These are phyloP conservation scores for Phodopus roborovskii DNA, from an alignment of 2,113 vertebrate species.

Conservation along the genomic window DNA sequence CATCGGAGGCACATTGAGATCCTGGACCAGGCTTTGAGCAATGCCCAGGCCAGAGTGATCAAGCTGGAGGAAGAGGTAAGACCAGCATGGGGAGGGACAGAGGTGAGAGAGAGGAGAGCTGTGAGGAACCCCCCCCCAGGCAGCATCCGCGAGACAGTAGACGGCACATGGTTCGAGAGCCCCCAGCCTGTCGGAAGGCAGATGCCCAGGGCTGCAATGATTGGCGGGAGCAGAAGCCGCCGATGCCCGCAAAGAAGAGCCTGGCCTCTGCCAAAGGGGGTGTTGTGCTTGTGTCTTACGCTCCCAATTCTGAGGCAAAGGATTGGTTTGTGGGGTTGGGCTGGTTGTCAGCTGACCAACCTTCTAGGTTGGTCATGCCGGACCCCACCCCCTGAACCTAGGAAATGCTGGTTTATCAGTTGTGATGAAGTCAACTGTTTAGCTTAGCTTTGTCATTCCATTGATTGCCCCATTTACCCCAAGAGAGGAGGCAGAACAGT, in stretches of 20 bases:
- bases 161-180: neutral
- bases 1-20: conserved; percentile 91
- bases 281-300: neutral
- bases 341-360: neutral
- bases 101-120: neutral
- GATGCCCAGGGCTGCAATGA: conserved; percentile 3
- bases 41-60: conserved; percentile 90
- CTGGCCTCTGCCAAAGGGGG: neutral
- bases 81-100: neutral
- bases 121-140: neutral
- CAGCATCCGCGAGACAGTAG: neutral
- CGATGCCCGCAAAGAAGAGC: neutral
- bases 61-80: conserved; percentile 93
- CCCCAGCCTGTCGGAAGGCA: neutral
- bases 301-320: neutral
- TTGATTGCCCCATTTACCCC: neutral
- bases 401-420: neutral
- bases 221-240: neutral
- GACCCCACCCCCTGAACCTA: accelerated
- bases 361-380: neutral
- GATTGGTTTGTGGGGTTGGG: neutral
- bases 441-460: neutral
- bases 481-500: neutral
- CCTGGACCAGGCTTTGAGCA: conserved; percentile 91
- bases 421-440: neutral